These are phyloP conservation scores for Seriola aureovittata DNA, from an alignment of 2,113 vertebrate genomes.

Conservation along the genomic window DNA sequence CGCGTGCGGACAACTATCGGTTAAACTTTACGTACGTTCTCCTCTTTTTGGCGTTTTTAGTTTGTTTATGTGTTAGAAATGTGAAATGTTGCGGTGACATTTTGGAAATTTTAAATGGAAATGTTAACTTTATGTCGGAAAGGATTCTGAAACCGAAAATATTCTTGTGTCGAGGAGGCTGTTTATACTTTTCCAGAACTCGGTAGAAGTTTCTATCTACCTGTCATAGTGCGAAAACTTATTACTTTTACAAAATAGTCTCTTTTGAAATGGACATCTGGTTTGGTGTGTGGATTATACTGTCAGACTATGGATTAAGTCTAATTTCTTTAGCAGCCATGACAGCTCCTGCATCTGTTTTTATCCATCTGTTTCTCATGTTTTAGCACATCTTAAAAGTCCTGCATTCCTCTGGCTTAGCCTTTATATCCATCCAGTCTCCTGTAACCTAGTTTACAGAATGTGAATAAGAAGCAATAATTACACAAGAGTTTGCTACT, in stretches of 20 bases:
- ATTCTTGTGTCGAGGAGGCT: not conserved
- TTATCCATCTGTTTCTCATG: constrained; percentile 75
- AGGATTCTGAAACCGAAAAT: constrained; percentile 42
- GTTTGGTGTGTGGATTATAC: constrained; percentile 69
- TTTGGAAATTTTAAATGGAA: not conserved
- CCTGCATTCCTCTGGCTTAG: constrained; percentile 53
- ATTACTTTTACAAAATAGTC: constrained; percentile 13
- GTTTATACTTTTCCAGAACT: constrained; percentile 52
- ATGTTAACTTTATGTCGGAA: constrained; percentile 50
- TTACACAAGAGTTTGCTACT: not conserved
- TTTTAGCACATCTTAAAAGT: constrained; percentile 65
- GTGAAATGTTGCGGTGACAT: constrained; percentile 29
- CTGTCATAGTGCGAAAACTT: constrained; percentile 48
- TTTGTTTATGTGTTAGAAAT: not conserved
- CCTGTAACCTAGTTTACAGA: constrained; percentile 1
- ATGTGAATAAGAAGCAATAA: constrained; percentile 9
- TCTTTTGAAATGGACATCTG: constrained; percentile 58
- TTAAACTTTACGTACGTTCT: constrained; percentile 59
- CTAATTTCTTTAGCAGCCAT: constrained; percentile 68
- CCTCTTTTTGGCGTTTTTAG: not conserved
- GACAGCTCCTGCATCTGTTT: constrained; percentile 77
- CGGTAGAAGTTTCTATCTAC: constrained; percentile 62
- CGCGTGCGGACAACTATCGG: constrained; percentile 49
- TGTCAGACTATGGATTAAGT: constrained; percentile 78
- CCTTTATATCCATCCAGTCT: constrained; percentile 7